phyloP scores from a whole-genome alignment of 92 coral and sea anemone genomes.

The Porites divaricata region DNA sequence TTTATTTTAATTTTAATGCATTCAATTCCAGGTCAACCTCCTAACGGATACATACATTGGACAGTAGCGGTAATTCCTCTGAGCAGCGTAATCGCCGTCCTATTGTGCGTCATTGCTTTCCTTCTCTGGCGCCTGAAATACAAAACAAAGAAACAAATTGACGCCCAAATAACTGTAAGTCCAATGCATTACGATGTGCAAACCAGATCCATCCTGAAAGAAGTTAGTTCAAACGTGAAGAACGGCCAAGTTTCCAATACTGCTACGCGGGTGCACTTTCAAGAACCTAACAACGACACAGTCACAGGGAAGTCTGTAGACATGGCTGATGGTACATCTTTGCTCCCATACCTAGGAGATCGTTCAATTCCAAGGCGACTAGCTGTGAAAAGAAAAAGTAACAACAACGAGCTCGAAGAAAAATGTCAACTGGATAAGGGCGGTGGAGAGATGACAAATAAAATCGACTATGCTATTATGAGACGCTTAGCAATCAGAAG shows the following conservation, averaged over 20 bases:
- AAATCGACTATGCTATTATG: not conserved
- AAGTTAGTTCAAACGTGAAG: not conserved
- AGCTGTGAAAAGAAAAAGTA: constrained; percentile 19
- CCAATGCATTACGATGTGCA: constrained; percentile 14
- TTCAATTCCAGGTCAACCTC: constrained; percentile 10
- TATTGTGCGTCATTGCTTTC: constrained; percentile 23
- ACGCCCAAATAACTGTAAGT: constrained; percentile 2
- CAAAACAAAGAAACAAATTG: not conserved
- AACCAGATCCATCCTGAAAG: constrained; percentile 17
- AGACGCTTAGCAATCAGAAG: constrained; percentile 30
- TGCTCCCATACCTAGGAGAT: not conserved
- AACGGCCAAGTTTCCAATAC: not conserved
- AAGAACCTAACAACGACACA: not conserved
- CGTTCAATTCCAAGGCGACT: constrained; percentile 9
- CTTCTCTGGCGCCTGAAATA: constrained; percentile 48
- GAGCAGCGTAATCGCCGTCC: constrained; percentile 17
- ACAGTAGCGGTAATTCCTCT: constrained; percentile 39
- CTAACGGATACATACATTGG: constrained; percentile 44
- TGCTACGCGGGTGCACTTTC: constrained; percentile 9
- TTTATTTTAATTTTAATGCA: no score
- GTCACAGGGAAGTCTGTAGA: not conserved
- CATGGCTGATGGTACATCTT: not conserved
- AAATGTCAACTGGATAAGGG: constrained; percentile 23
- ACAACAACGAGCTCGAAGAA: not conserved
- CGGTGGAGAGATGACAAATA: not conserved